Conservation (phyloP, 2,888 invertebrate genomes). For the Trissolcus brochymenae region DNA sequence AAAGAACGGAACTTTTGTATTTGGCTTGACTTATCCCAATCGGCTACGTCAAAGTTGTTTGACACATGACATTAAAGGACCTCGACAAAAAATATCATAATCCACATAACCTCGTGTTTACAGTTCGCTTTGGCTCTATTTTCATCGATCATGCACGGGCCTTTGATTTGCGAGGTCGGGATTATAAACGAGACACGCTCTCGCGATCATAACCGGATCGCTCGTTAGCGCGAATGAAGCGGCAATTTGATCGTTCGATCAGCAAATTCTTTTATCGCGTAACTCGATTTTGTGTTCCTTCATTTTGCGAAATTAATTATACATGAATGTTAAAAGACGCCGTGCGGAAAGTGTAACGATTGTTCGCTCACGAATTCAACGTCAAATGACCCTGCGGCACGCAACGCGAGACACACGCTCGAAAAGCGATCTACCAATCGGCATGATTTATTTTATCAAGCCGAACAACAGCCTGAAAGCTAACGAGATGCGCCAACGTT, state of each 20-base stretch:
- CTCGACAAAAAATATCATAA: slow-evolving; percentile 12
- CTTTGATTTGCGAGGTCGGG: slow-evolving; percentile 13
- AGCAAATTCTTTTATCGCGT: slow-evolving; percentile 28
- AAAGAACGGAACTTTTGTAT: slow-evolving; percentile 16
- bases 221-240: slow-evolving; percentile 18
- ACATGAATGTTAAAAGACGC: slow-evolving; percentile 44
- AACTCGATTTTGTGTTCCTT: slow-evolving; percentile 39
- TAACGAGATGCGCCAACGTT: slow-evolving; percentile 42
- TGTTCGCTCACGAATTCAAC: slow-evolving; percentile 47
- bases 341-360: slow-evolving; percentile 52
- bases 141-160: slow-evolving; percentile 12
- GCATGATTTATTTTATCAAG: slow-evolving; percentile 46
- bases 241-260: slow-evolving; percentile 26
- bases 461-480: slow-evolving; percentile 27
- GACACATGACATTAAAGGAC: slow-evolving; percentile 3
- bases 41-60: slow-evolving; percentile 22
- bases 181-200: background rate
- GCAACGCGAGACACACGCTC: slow-evolving; percentile 44
- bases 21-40: slow-evolving; percentile 27
- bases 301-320: slow-evolving; percentile 50
- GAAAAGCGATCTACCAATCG: slow-evolving; percentile 52
- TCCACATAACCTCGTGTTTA: slow-evolving; percentile 9
- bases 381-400: slow-evolving; percentile 42
- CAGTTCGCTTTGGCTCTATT: slow-evolving; percentile 9
- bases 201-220: slow-evolving; percentile 15